These are phyloP conservation scores for Folsomia manolachei DNA, from an alignment of 2,888 invertebrate species.

Conservation along the genomic window DNA sequence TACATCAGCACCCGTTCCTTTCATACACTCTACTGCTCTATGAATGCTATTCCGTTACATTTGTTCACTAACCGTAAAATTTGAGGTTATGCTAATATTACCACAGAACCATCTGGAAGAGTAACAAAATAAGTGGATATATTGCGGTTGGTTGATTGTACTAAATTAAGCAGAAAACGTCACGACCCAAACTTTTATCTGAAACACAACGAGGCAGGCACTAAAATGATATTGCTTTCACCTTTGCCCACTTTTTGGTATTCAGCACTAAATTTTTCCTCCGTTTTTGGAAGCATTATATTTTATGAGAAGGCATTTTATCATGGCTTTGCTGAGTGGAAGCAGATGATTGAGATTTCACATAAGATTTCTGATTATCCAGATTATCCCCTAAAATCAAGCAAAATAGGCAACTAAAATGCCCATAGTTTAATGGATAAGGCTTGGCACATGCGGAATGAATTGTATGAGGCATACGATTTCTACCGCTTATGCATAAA, in stretches of 20 bases:
- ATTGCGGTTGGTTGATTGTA: background rate
- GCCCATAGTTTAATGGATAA: too few relatives aligned
- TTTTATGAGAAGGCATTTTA: constrained; percentile 1
- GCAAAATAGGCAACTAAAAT: too few relatives aligned
- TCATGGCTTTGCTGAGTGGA: background rate
- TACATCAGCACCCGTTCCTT: background rate
- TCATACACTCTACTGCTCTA: constrained; percentile 3
- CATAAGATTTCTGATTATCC: too few relatives aligned
- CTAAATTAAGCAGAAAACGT: constrained; percentile 4
- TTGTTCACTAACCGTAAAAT: background rate
- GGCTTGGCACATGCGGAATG: too few relatives aligned
- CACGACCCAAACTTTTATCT: background rate
- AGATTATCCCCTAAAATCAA: too few relatives aligned
- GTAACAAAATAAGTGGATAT: background rate
- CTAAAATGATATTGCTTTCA: constrained; percentile 7
- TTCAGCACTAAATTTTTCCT: background rate
- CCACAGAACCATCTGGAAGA: background rate
- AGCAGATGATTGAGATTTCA: background rate
- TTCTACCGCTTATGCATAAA: too few relatives aligned
- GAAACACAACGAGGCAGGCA: background rate
- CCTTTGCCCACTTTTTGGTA: background rate
- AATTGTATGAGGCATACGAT: too few relatives aligned
- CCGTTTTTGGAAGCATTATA: background rate
- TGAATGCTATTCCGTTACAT: background rate
- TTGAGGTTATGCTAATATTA: background rate